phyloP scores from a whole-genome alignment of 2,113 vertebrate species.

The Muntiacus muntjak region DNA sequence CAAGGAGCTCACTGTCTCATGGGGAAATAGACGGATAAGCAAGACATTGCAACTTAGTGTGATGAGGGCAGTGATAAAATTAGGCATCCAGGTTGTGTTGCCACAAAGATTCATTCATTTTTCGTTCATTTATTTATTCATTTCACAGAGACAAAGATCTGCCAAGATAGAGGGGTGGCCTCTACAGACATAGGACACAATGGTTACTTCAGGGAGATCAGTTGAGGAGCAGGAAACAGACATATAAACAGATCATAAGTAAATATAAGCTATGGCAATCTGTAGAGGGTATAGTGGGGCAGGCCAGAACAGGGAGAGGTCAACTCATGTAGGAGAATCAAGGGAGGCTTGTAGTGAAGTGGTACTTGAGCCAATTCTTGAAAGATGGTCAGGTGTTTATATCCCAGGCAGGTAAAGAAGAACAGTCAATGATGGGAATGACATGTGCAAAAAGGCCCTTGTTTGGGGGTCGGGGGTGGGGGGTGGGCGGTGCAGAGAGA shows the following conservation, averaged over 20 bases:
- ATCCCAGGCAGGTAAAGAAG: neutral
- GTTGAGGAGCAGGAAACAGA: neutral
- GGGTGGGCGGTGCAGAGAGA: neutral
- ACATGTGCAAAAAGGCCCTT: neutral
- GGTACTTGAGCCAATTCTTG: neutral
- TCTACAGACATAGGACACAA: neutral
- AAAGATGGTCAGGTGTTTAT: neutral
- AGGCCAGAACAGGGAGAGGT: neutral
- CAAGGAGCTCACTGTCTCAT: neutral
- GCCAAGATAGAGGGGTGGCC: neutral
- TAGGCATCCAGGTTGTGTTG: neutral
- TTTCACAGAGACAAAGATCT: neutral
- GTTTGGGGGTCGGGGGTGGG: neutral
- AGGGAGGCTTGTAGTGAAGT: neutral
- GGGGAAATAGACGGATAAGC: neutral
- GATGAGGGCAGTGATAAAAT: neutral
- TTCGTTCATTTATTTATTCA: neutral
- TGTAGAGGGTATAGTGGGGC: neutral
- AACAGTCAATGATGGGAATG: neutral
- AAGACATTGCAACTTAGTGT: neutral
- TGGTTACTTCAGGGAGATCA: neutral
- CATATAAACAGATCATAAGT: neutral
- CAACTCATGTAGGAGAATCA: neutral
- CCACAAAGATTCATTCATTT: neutral
- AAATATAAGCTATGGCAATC: neutral